These are phyloP conservation scores for Ophioninae sp. DNA, from an alignment of 2,888 invertebrate genomes.

Conservation along the genomic window DNA sequence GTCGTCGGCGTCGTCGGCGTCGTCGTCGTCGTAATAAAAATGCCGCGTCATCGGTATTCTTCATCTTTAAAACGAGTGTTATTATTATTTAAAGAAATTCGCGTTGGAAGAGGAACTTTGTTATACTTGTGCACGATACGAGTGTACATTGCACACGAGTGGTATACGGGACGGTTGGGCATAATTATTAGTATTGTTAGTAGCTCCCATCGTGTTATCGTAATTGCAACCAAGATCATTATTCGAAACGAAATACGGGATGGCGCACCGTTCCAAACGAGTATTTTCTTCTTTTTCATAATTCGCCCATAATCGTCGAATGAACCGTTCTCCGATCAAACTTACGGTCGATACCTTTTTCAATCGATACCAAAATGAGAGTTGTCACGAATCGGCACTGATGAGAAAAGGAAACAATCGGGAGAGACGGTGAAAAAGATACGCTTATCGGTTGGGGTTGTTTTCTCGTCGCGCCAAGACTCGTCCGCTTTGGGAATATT, in stretches of 20 bases:
- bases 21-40: neutral
- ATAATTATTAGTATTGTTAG: no score
- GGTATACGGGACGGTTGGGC: no score
- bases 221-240: no score
- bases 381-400: neutral
- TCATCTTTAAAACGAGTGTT: neutral
- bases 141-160: no score
- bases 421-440: neutral
- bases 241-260: no score
- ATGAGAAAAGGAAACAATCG: neutral
- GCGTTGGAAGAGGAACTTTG: neutral
- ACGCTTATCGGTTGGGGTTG: neutral
- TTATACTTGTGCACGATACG: no score
- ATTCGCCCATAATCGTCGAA: no score
- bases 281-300: no score
- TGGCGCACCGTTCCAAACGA: no score
- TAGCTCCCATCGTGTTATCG: no score
- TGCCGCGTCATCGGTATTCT: neutral
- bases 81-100: neutral
- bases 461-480: neutral
- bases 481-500: neutral
- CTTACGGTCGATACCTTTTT: neutral
- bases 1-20: neutral
- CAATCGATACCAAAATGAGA: neutral
- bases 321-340: neutral